Conservation (phyloP, 2,797 vertebrate genomes). For the Sebastolobus altivelis region DNA sequence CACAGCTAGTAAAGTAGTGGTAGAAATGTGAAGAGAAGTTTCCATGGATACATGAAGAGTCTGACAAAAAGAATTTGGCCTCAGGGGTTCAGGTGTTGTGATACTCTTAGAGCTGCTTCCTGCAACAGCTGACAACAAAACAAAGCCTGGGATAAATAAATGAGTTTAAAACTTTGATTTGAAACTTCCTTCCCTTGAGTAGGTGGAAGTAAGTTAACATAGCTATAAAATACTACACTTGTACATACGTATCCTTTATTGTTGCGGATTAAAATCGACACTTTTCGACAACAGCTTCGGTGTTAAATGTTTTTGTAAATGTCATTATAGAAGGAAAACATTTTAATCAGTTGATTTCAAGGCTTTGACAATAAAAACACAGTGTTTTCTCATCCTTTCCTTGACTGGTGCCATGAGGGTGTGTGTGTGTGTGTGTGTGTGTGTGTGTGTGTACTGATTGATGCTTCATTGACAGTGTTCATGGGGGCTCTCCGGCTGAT, state of each 20-base stretch:
- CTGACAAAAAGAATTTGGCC: neutral
- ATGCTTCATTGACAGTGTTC: slow-evolving; percentile 50
- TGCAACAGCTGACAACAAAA: neutral
- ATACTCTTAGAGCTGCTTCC: neutral
- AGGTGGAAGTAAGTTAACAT: neutral
- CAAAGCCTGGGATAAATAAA: neutral
- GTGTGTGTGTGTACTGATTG: slow-evolving; percentile 30
- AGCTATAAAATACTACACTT: neutral
- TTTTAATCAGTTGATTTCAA: neutral
- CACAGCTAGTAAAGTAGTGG: neutral
- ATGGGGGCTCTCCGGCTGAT: slow-evolving; percentile 56
- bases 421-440: neutral
- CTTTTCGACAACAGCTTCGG: neutral
- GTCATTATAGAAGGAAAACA: neutral
- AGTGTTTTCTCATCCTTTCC: neutral
- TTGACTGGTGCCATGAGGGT: slow-evolving; percentile 22
- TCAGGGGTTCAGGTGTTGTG: neutral
- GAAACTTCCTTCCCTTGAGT: neutral
- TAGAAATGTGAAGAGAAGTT: neutral
- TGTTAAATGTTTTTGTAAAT: neutral
- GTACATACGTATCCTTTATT: neutral
- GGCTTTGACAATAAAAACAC: neutral
- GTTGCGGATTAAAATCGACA: neutral
- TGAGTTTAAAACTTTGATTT: neutral
- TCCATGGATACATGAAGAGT: neutral